Evolutionary conservation across 2,888 invertebrate species (phyloP), one percentile per base, ranked within the genome.

Genomic region (Drosophila melanosoma): DNA sequence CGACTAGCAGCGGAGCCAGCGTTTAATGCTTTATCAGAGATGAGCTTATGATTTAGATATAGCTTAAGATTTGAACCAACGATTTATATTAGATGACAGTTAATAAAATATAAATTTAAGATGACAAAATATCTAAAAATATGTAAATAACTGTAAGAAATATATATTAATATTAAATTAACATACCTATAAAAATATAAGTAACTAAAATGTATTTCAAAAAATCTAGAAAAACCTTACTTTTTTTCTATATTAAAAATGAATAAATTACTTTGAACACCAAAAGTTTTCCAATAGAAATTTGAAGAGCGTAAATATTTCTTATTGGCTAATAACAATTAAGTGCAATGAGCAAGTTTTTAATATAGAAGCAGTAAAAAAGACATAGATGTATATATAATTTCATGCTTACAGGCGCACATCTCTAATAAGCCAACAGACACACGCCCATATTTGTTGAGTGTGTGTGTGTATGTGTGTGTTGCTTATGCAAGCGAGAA

Each of bases 401-500:
- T 76, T 74, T 66, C 36, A 69, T 40, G 57, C 64, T 68, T n/a
- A 38, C 68, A 79, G 68, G 68, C 33, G 65, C 82, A 42, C 79
- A 73, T 81, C 81, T 51, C 82, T 81, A 78, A 54, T 60, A 64
- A 53, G 62, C 69, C 20, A 60, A 53, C 70, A 29, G 6, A 62
- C 56, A 68, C 56, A 66, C 67, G 65, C 68, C 38, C 74, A 65
- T 81, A 68, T 79, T 74, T 82, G 79, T 69, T 79, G 65, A 69
- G 77, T 82, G 70, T 88, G 70, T 72, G 84, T 72, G 17, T 15
- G 38, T 38, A 17, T 38, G 77, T 80, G 73, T 29, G 73, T 75
- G 89, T 74, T 86, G 85, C 85, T 86, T 86, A 90, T 86, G 87
- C 88, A 89, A 90, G 89, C 91, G 90, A 81, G 81, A 90, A 89